Conservation (phyloP, 2,797 vertebrate genomes). For the Garrulus glandarius region DNA sequence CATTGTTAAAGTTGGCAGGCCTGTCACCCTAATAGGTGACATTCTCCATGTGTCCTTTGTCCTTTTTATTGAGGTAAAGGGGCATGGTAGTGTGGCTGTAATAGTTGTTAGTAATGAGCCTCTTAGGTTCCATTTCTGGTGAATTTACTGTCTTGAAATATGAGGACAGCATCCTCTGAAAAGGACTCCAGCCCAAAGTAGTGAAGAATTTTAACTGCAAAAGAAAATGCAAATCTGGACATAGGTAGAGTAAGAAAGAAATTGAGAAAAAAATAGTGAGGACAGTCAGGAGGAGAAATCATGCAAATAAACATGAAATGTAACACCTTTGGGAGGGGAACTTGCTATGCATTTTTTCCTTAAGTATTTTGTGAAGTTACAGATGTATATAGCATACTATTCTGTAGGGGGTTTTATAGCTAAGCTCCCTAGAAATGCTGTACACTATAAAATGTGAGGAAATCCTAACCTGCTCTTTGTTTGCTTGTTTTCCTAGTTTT, state of each 20-base stretch:
- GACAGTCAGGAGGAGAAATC: not conserved
- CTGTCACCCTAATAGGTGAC: not conserved
- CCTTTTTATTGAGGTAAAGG: not conserved
- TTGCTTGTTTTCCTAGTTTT: conserved; percentile 55
- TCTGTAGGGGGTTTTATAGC: not conserved
- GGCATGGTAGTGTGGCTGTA: not conserved
- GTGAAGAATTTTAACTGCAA: not conserved
- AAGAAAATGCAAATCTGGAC: not conserved
- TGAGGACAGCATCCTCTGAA: not conserved
- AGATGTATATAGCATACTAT: not conserved
- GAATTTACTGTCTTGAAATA: not conserved
- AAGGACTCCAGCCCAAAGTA: not conserved
- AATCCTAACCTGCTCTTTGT: conserved; percentile 29
- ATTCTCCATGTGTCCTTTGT: not conserved
- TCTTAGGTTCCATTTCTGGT: not conserved
- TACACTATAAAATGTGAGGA: not conserved
- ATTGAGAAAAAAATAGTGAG: not conserved
- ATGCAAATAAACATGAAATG: not conserved
- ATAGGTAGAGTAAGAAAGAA: not conserved
- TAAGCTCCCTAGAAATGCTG: not conserved
- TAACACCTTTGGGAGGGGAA: not conserved
- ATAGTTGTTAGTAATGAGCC: not conserved
- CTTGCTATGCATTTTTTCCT: not conserved
- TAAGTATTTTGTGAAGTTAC: not conserved
- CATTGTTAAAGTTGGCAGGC: not conserved